These are phyloP conservation scores for Norana najaformis DNA, from an alignment of 2,888 invertebrate species.

Conservation along the genomic window DNA sequence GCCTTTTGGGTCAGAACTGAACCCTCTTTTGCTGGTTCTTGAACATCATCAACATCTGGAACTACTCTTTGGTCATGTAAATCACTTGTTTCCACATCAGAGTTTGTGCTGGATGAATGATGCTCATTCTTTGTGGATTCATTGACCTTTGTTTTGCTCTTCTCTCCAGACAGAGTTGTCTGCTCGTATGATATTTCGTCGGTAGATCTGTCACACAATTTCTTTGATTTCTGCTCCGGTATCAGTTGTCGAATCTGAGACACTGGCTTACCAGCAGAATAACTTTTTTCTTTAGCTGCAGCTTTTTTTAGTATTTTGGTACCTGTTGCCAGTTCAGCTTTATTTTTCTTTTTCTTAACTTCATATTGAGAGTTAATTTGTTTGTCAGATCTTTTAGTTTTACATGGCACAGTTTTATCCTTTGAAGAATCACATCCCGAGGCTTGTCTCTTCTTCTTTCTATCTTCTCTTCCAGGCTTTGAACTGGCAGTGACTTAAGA, in stretches of 20 bases:
- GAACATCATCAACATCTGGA: not conserved
- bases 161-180: too few relatives aligned
- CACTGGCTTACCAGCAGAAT: not conserved
- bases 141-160: not conserved
- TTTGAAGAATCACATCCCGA: not conserved
- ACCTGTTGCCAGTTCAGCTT: not conserved
- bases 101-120: not conserved
- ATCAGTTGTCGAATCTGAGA: not conserved
- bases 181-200: too few relatives aligned
- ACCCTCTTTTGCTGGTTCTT: not conserved
- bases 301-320: not conserved
- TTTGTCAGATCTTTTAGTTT: not conserved
- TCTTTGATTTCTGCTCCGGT: not conserved
- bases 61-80: not conserved
- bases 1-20: not conserved
- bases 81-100: not conserved
- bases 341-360: not conserved
- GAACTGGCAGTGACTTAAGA: not conserved
- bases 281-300: not conserved
- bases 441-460: not conserved
- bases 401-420: not conserved
- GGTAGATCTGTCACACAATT: not conserved
- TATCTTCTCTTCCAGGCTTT: not conserved
- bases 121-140: not conserved
- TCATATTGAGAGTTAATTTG: slow-evolving; percentile 5